These are phyloP conservation scores for Reticulitermes speratus DNA, from an alignment of 1,140 invertebrate species.

Conservation along the genomic window DNA sequence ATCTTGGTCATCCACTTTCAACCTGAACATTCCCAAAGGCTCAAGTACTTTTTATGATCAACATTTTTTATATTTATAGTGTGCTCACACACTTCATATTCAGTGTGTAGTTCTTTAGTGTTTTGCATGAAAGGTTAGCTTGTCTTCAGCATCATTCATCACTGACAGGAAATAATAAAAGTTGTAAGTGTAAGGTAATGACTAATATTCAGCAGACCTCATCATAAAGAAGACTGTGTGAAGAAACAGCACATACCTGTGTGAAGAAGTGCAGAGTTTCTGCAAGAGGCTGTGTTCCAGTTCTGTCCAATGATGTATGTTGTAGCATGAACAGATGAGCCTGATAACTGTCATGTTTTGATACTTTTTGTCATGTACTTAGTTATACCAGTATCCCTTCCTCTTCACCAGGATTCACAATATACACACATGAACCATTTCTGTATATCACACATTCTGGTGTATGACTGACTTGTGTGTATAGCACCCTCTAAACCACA, in stretches of 20 bases:
- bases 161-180: neutral
- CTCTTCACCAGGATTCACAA: neutral
- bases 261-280: too few species aligned
- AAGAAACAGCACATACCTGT: too few species aligned
- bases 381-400: neutral
- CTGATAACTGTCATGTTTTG: neutral
- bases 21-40: constrained; percentile 6
- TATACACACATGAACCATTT: neutral
- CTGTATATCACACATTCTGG: neutral
- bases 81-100: neutral
- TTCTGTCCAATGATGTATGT: neutral
- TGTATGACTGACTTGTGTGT: neutral
- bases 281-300: neutral
- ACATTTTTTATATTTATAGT: constrained; percentile 23
- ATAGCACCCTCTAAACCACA: neutral
- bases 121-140: neutral
- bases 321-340: neutral
- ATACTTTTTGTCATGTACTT: neutral
- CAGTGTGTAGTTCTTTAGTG: neutral
- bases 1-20: constrained; percentile 20
- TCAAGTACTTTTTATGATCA: neutral
- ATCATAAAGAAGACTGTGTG: neutral
- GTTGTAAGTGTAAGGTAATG: neutral
- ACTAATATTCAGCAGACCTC: neutral
- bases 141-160: neutral